Base-by-base conservation (phyloP, 2,888 invertebrate species). In the Allygus modestus region DNA sequence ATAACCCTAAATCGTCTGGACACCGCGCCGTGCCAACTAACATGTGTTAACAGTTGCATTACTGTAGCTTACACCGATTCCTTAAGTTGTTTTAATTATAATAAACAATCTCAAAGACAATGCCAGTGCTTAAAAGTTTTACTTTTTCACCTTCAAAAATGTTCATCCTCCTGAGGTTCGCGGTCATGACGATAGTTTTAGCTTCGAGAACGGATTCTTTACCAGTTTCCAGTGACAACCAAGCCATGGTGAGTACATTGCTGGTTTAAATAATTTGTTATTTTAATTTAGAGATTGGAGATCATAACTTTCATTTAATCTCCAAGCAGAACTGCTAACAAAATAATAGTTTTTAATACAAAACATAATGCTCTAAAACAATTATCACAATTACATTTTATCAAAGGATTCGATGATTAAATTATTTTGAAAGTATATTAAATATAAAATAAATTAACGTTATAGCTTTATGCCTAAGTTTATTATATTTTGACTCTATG, bases 231-330 rank as follows among this genome's bases (percentile, higher is more conserved):
- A 83, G 84, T 1, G 86, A 86, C 69, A 84, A 84, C 26, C 85
- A 86, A 43, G 86, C 86, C 9, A 86, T 86, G 86, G 86, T 86
- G 46, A 86, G 86, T 86, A 61, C 37, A 7, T n/a, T n/a, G n/a
- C n/a, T n/a, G n/a, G n/a, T n/a, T n/a, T n/a, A n/a, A n/a, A n/a
- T 71, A 20, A 37, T 75, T 23, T 46, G 0, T 0, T n/a, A n/a
- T n/a, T n/a, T n/a, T n/a, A n/a, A n/a, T n/a, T n/a, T n/a, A n/a
- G n/a, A n/a, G n/a, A n/a, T n/a, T n/a, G n/a, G n/a, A n/a, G n/a
- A n/a, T n/a, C n/a, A n/a, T n/a, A n/a, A n/a, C n/a, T n/a, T n/a
- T n/a, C n/a, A n/a, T n/a, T n/a, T n/a, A n/a, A n/a, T n/a, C n/a
- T n/a, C n/a, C n/a, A n/a, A n/a, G n/a, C n/a, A n/a, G n/a, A n/a